phyloP scores from a whole-genome alignment of 2,888 invertebrate species.

The Thymelicus lineola region DNA sequence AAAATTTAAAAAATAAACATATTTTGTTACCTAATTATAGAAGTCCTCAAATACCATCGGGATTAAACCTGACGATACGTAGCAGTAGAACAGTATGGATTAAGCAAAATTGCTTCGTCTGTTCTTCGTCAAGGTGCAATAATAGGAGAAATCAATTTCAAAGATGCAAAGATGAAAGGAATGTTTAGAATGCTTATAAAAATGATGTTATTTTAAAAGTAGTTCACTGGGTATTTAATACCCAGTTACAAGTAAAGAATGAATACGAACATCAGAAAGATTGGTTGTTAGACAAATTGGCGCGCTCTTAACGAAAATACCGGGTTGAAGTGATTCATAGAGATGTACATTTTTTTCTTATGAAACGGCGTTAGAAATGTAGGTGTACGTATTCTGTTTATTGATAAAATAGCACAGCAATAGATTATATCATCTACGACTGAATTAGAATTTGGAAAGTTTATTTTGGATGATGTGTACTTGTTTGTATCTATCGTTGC shows the following conservation, averaged over 20 bases:
- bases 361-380: constrained; percentile 2
- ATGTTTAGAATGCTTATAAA: too few relatives aligned
- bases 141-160: too few relatives aligned
- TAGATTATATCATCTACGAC: constrained; percentile 1
- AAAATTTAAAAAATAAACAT: too few relatives aligned
- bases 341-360: constrained; percentile 19
- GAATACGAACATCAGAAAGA: constrained; percentile 12
- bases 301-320: constrained; percentile 23
- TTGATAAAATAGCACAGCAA: constrained; percentile 12
- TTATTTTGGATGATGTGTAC: background rate
- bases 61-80: too few relatives aligned
- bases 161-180: too few relatives aligned
- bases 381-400: constrained; percentile 6
- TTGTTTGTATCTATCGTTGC: too few relatives aligned
- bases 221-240: background rate
- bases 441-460: background rate
- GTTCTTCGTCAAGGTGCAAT: too few relatives aligned
- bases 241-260: constrained; percentile 6
- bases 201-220: too few relatives aligned
- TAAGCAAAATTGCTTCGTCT: too few relatives aligned
- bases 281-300: constrained; percentile 25
- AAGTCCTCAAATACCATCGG: too few relatives aligned
- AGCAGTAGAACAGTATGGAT: too few relatives aligned
- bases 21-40: too few relatives aligned
- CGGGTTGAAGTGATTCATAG: constrained; percentile 22